Evolutionary conservation across 2,113 vertebrate species (phyloP).

Genomic region (Cynopterus brachyotis): DNA sequence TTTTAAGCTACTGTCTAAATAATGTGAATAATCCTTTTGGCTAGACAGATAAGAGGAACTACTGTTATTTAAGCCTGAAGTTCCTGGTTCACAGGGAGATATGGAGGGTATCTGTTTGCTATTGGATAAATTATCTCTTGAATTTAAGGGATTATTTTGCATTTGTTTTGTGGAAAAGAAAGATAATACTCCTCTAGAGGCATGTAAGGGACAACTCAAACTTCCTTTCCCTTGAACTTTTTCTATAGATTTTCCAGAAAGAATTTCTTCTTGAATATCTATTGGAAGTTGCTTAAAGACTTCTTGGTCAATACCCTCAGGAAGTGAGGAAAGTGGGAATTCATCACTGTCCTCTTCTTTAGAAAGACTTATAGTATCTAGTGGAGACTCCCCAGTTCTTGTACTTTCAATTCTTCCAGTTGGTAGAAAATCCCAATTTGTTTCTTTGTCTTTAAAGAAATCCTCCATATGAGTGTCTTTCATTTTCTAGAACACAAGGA

Average conservation of each 20-base stretch:
- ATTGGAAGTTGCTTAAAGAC: slow-evolving; percentile 89
- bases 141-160: not conserved
- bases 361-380: not conserved
- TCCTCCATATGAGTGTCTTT: slow-evolving; percentile 63
- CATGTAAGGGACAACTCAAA: not conserved
- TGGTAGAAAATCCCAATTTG: slow-evolving; percentile 27
- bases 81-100: not conserved
- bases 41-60: not conserved
- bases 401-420: slow-evolving; percentile 45
- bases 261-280: slow-evolving; percentile 89
- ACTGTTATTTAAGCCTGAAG: not conserved
- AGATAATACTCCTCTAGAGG: slow-evolving; percentile 48
- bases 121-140: not conserved
- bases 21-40: slow-evolving; percentile 1
- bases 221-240: not conserved
- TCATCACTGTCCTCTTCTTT: slow-evolving; percentile 21
- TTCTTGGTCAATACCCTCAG: slow-evolving; percentile 85
- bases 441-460: slow-evolving; percentile 53
- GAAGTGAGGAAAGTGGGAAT: slow-evolving; percentile 55
- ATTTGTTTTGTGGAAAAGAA: slow-evolving; percentile 50
- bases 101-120: not conserved
- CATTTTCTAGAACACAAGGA: slow-evolving; percentile 70
- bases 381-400: not conserved
- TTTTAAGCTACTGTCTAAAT: not conserved
- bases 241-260: slow-evolving; percentile 71